Percentiles rank a stretch among this genome's conserved stretches.
Conservation (phyloP, 2,888 invertebrate genomes). For the Lamellibrachia columna region DNA sequence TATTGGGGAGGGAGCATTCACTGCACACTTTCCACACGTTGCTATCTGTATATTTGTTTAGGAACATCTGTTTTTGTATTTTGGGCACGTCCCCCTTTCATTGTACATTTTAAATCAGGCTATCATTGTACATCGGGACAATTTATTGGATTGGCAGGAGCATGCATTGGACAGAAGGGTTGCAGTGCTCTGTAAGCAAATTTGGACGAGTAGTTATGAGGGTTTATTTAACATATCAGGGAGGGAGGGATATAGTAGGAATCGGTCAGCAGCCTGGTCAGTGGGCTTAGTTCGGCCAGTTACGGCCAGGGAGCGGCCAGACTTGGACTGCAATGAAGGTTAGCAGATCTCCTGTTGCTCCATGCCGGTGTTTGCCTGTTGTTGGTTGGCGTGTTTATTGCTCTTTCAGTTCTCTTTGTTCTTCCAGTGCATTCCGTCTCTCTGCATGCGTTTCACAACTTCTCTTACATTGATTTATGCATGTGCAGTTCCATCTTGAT, state of each 20-base stretch:
- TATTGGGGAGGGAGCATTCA: conserved; percentile 11
- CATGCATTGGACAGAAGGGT: background rate
- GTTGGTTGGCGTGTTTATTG: background rate
- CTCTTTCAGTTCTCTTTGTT: background rate
- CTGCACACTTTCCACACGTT: background rate
- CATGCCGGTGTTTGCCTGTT: background rate
- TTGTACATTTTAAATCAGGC: background rate
- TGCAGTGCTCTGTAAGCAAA: background rate
- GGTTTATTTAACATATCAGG: background rate
- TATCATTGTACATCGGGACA: background rate
- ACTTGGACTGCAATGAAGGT: background rate
- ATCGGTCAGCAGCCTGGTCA: background rate
- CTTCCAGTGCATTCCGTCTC: background rate
- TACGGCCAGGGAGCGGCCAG: background rate
- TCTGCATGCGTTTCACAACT: background rate
- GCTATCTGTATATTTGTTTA: conserved; percentile 16
- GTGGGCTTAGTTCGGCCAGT: background rate
- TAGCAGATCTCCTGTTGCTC: background rate
- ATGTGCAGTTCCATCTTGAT: background rate
- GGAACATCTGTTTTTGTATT: background rate
- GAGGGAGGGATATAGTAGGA: background rate
- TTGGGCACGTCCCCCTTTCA: background rate
- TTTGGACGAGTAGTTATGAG: background rate
- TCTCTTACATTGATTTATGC: background rate
- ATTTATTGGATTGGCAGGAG: background rate